Evolutionary conservation across 2,797 vertebrate genomes (phyloP).

Genomic region (Streptopelia turtur): DNA sequence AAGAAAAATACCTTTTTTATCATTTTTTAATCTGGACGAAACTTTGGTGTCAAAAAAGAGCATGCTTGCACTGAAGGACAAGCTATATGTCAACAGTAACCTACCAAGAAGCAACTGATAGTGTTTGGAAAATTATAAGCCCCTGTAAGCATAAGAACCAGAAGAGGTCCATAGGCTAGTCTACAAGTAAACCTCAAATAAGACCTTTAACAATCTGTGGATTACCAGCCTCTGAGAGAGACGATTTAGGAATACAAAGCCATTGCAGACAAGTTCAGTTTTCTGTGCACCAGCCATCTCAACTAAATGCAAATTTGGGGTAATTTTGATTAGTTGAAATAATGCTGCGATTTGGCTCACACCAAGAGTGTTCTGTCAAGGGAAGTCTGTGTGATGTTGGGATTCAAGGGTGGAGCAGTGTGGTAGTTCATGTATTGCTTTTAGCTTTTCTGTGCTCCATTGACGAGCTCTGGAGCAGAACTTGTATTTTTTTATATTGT

Average conservation of each 20-base stretch:
- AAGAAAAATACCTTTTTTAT: neutral
- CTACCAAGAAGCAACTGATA: neutral
- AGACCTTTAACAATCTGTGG: neutral
- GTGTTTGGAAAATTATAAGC: neutral
- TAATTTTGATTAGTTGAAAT: neutral
- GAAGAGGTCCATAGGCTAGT: neutral
- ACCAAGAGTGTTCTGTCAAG: neutral
- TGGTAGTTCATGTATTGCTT: neutral
- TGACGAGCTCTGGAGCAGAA: neutral
- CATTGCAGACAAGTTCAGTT: neutral
- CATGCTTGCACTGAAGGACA: neutral
- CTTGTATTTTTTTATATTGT: neutral
- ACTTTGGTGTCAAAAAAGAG: neutral
- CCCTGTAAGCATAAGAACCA: neutral
- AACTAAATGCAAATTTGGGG: neutral
- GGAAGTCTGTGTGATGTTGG: neutral
- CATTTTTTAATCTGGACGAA: neutral
- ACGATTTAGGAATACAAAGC: neutral
- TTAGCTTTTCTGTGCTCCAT: neutral
- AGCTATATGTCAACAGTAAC: accelerated
- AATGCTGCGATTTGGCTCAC: neutral
- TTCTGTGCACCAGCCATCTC: neutral
- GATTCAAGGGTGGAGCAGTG: neutral
- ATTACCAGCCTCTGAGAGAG: neutral
- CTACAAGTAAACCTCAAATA: neutral